Conservation (phyloP, 1,140 invertebrate species). For the Globodera rostochiensis region DNA sequence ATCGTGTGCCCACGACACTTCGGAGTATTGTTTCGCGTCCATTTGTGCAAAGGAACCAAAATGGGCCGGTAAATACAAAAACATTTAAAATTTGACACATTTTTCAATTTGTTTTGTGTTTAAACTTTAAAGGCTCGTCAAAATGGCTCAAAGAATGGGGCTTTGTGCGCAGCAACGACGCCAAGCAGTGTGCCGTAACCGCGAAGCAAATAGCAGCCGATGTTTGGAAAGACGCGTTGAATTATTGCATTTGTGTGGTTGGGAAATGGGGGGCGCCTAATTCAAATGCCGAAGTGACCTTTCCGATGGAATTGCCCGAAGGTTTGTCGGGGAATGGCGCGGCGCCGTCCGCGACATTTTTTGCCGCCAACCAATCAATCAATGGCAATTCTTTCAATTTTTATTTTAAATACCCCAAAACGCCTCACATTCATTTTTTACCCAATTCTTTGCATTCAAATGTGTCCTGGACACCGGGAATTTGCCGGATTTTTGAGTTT, state of each 20-base stretch:
- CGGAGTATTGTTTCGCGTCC: background rate
- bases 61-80: background rate
- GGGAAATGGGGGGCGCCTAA: background rate
- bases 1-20: background rate
- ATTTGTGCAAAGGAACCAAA: background rate
- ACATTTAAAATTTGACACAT: background rate
- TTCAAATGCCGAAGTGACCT: background rate
- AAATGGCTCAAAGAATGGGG: background rate
- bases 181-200: background rate
- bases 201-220: background rate
- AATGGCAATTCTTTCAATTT: too few species aligned
- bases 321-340: background rate
- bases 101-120: too few species aligned
- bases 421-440: too few species aligned
- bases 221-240: background rate
- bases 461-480: too few species aligned
- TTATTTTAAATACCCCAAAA: too few species aligned
- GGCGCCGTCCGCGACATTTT: too few species aligned
- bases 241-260: background rate
- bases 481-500: too few species aligned
- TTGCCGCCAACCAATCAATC: too few species aligned
- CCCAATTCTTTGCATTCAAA: too few species aligned
- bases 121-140: background rate
- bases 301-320: background rate
- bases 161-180: background rate